Base-by-base conservation (phyloP, 2,113 vertebrate species). In the Narcine bancroftii region DNA sequence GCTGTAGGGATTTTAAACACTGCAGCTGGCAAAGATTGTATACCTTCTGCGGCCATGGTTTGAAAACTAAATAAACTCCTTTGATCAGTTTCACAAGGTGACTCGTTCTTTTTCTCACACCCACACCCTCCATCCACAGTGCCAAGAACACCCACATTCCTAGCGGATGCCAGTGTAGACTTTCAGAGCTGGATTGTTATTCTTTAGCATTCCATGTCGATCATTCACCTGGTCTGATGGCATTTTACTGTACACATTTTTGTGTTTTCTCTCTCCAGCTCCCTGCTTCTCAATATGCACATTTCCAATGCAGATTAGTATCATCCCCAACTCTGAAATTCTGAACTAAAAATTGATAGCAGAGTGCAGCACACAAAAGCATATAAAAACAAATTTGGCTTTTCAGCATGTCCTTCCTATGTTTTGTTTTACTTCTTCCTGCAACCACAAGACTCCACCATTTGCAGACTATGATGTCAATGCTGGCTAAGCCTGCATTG, bases 381-480 rank as follows among this genome's bases (percentile, higher is more conserved):
- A 91, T 24, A 71, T 60, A 42, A 91, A 63, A 42, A n/a, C 26
- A 91, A 63, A 45, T 65, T 69, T 91, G 60, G 29, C 60, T 45
- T 91, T 47, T 24, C 65, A 91, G 26, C 47, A 29, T 42, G 89
- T 45, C 63, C 63, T 91, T 65, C 63, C 24, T 42, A 9, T 91
- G 65, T 26, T 69, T 69, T 42, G 39, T 29, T 89, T 87, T 13
- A 29, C 89, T 87, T 87, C 65, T 91, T 91, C 39, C 89, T 69
- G 39, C 89, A 47, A 91, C 89, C 42, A 63, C 81, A 69, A 91
- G 65, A 42, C 89, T 91, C 89, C 72, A 71, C 63, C 60, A 69
- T 69, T 91, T 91, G 89, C 89, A 91, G 39, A 91, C 65, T 60
- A 33, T 87, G 81, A 87, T 87, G 81, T 87, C 53, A 87, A 87